phyloP scores from a whole-genome alignment of 1,140 invertebrate species.

The Meloidogyne exigua region DNA sequence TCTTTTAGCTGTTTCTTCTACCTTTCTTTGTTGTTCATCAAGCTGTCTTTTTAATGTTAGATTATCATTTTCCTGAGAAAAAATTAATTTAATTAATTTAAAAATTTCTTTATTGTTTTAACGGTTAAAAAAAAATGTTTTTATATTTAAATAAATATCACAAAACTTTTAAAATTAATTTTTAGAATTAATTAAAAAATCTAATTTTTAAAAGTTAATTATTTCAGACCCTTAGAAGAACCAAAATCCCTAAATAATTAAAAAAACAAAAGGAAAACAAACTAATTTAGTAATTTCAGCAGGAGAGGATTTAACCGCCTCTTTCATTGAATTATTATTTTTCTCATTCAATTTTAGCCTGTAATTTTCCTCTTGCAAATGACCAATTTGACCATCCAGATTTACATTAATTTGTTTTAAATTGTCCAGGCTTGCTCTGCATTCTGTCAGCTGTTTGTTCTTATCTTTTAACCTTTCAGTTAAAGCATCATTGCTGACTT shows the following conservation, averaged over 20 bases:
- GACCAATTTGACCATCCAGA: background rate
- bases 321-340: background rate
- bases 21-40: background rate
- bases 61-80: background rate
- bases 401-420: background rate
- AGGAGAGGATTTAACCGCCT: too few relatives aligned
- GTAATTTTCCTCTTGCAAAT: background rate
- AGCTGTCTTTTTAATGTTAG: background rate
- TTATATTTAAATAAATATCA: too few relatives aligned
- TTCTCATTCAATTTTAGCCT: background rate
- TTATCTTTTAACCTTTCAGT: background rate
- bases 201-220: too few relatives aligned
- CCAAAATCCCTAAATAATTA: too few relatives aligned
- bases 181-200: too few relatives aligned
- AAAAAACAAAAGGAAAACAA: background rate
- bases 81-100: too few relatives aligned
- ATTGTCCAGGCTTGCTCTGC: background rate
- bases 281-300: background rate
- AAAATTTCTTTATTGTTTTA: too few relatives aligned
- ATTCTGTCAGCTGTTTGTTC: background rate
- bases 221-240: too few relatives aligned
- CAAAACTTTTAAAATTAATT: background rate
- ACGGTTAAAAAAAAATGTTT: too few relatives aligned
- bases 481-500: background rate
- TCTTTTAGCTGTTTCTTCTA: background rate